A percentile compares a stretch with the other conserved stretches of the same genome.
phyloP scores from a whole-genome alignment of 2,113 vertebrate genomes.

The Plectropomus leopardus region DNA sequence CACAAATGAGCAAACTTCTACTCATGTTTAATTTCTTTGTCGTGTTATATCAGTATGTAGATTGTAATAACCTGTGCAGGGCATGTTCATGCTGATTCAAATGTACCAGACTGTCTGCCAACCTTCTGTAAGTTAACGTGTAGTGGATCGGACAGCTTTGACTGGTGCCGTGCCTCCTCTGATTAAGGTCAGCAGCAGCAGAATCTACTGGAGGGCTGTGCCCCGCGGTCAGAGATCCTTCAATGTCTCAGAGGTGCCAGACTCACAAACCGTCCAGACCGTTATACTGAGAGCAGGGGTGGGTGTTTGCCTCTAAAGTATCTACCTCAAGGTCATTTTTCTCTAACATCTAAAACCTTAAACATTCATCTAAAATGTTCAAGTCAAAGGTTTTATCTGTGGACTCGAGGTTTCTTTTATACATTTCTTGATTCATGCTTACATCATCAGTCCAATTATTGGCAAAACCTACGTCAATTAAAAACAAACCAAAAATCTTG shows the following conservation, averaged over 20 bases:
- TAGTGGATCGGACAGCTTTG: constrained; percentile 41
- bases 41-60: not conserved
- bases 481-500: not conserved
- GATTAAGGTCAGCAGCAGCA: constrained; percentile 40
- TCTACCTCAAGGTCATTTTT: not conserved
- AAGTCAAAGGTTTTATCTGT: not conserved
- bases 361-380: not conserved
- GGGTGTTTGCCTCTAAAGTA: not conserved
- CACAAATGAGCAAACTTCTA: not conserved
- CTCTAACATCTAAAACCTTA: not conserved
- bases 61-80: not conserved
- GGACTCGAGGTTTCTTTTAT: not conserved
- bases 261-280: constrained; percentile 7
- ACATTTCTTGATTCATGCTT: not conserved
- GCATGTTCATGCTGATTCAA: constrained; percentile 5
- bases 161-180: constrained; percentile 38
- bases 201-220: constrained; percentile 10
- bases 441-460: not conserved
- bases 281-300: not conserved
- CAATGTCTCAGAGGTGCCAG: constrained; percentile 30
- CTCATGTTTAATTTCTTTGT: constrained; percentile 6
- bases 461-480: not conserved
- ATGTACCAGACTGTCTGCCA: constrained; percentile 9
- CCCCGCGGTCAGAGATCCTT: constrained; percentile 28
- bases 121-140: constrained; percentile 9